Evolutionary conservation across 2,113 vertebrate genomes (phyloP).

Genomic region (Mola mola): DNA sequence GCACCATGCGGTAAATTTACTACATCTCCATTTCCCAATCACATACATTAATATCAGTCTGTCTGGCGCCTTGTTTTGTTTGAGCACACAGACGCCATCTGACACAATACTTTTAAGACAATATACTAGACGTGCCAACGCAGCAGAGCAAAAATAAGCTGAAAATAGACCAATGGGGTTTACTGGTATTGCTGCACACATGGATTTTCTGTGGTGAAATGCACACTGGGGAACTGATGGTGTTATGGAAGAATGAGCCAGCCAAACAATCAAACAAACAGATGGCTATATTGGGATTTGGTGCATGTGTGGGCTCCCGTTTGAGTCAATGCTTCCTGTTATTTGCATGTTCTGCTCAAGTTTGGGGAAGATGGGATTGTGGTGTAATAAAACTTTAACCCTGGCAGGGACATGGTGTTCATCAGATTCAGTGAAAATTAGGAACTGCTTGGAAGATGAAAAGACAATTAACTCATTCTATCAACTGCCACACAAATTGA

Average conservation of each 20-base stretch:
- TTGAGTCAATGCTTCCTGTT: background rate
- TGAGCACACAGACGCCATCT: conserved; percentile 38
- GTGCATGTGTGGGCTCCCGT: no score
- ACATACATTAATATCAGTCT: conserved; percentile 54
- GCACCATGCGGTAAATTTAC: conserved; percentile 60
- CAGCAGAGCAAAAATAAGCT: conserved; percentile 38
- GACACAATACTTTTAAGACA: conserved; percentile 55
- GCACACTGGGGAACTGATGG: conserved; percentile 39
- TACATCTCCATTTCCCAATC: conserved; percentile 54
- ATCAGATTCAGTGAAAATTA: background rate
- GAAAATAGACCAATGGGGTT: conserved; percentile 44
- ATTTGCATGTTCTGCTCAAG: conserved; percentile 6
- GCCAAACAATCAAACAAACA: conserved; percentile 48
- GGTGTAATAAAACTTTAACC: background rate
- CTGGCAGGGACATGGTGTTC: no score
- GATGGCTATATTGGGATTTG: background rate
- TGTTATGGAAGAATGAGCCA: conserved; percentile 40
- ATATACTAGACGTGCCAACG: conserved; percentile 55
- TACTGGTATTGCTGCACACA: conserved; percentile 45
- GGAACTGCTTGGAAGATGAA: background rate
- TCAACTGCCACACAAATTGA: background rate
- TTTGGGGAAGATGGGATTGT: background rate
- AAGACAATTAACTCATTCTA: background rate
- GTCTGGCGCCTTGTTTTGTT: conserved; percentile 62
- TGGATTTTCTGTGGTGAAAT: conserved; percentile 66